Percentiles rank a stretch among this genome's conserved stretches.
phyloP scores from a whole-genome alignment of 1,140 invertebrate genomes.

The Diplogasteroides magnus region DNA sequence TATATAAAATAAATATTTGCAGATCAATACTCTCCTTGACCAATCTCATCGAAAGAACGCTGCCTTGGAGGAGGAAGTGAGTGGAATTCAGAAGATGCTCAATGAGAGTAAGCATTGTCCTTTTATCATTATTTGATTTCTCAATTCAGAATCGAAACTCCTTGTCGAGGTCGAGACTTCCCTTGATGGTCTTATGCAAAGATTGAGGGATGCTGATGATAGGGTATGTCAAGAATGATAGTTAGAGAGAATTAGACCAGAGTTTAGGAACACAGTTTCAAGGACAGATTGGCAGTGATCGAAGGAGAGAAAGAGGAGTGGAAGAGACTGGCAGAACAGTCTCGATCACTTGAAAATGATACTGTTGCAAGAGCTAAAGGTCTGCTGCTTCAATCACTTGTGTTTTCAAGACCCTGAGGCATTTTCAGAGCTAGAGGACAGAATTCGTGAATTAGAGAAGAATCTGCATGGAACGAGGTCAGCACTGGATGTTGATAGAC shows the following conservation, averaged over 20 bases:
- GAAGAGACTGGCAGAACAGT: conserved; percentile 11
- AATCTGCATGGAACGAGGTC: too few relatives aligned
- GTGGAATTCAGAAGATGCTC: neutral
- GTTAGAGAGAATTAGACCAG: neutral
- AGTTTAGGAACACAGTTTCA: neutral
- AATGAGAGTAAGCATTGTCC: neutral
- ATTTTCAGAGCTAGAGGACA: too few relatives aligned
- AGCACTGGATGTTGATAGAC: too few relatives aligned
- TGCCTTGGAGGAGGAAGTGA: neutral
- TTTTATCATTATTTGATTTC: neutral
- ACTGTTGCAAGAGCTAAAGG: conserved; percentile 7
- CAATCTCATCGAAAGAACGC: neutral
- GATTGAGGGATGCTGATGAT: neutral
- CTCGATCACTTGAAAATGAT: conserved; percentile 10
- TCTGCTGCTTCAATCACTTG: too few relatives aligned
- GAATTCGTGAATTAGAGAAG: too few relatives aligned
- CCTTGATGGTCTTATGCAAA: neutral
- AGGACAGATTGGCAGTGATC: neutral
- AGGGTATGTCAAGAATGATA: neutral
- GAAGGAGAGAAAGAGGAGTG: conserved; percentile 11
- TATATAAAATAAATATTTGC: neutral
- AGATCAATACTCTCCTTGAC: neutral
- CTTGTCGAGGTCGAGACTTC: neutral
- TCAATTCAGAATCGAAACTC: neutral
- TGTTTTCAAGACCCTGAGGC: too few relatives aligned